Percentiles rank a stretch among this genome's conserved stretches.
Conservation (phyloP, 2,888 invertebrate species). For the Chalcosyrphus nemorum region DNA sequence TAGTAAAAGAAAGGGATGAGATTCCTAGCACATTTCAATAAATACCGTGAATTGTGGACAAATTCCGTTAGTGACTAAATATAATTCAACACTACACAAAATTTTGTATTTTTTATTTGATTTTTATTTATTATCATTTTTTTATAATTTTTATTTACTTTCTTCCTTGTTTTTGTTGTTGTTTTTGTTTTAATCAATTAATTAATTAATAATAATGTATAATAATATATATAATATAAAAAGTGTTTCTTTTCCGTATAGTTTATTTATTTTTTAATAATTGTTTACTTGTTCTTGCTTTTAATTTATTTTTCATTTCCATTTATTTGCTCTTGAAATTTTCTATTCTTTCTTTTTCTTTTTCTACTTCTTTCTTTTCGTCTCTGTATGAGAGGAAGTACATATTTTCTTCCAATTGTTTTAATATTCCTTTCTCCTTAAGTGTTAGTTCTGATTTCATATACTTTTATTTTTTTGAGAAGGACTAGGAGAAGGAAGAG, state of each 20-base stretch:
- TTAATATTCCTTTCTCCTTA: background rate
- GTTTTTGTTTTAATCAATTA: slow-evolving; percentile 45
- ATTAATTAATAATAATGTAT: slow-evolving; percentile 71
- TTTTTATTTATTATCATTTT: slow-evolving; percentile 72
- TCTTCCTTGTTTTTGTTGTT: slow-evolving; percentile 68
- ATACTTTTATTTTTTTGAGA: background rate
- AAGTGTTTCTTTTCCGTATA: slow-evolving; percentile 73
- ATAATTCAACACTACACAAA: slow-evolving; percentile 21
- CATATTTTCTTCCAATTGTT: slow-evolving; percentile 2
- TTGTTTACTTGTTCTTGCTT: slow-evolving; percentile 50
- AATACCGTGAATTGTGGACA: too few relatives aligned
- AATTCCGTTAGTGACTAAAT: too few relatives aligned
- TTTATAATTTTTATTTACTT: slow-evolving; percentile 59
- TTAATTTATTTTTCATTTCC: slow-evolving; percentile 20
- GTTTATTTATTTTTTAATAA: slow-evolving; percentile 62
- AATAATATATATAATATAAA: slow-evolving; percentile 72
- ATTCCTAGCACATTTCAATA: too few relatives aligned
- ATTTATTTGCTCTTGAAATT: slow-evolving; percentile 42
- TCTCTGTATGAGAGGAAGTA: background rate
- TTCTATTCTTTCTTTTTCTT: slow-evolving; percentile 37
- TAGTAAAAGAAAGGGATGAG: too few relatives aligned
- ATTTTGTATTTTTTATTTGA: slow-evolving; percentile 70
- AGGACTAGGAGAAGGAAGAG: background rate
- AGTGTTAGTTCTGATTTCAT: background rate
- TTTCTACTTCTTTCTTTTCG: slow-evolving; percentile 32